Base-by-base conservation (phyloP, 2,888 invertebrate genomes). In the Drosophila pseudotalamancana region DNA sequence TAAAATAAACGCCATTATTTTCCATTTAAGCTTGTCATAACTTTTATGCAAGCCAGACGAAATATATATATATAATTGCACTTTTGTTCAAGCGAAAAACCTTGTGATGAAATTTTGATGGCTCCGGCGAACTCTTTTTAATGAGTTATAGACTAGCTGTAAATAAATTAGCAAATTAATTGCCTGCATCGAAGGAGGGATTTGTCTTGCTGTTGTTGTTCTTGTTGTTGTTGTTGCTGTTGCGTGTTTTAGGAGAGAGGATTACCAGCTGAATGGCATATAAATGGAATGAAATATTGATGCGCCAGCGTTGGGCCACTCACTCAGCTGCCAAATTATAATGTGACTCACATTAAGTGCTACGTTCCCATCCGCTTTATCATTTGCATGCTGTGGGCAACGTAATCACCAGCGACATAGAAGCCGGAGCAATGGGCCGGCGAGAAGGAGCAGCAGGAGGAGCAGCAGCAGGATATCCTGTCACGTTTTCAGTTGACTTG, bases 401-500 rank as follows among this genome's bases (percentile, higher is more conserved):
- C 48, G 59, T 69, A 72, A 69, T 72, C 55, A 61, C 29, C 56
- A 59, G 25, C 43, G 34, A 23, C 54, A 63, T 45, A 49, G 50
- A 39, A 32, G 45, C 14, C 37, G 32, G 23, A 40, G 32, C 14
- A 40, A 37, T 37, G 19, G 12, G 49, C 51, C 34, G 45, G 62
- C 9, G n/a, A 16, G 34, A 29, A 67, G 21, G 31, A 40, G 31
- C 1, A 43, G 25, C 21, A 29, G 6, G 16, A 54, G 45, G 21
- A 40, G 42, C 57, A 65, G 53, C 54, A 66, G 74, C 82, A 82
- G 81, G 81, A 82, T 82, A 85, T 82, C 81, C 81, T 82, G 81
- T 82, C 81, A 85, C 81, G 81, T 82, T 82, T 85, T 85, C 85
- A 85, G 81, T 85, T 85, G 81, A 82, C 81, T 82, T 82, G 81